A percentile compares a stretch with the other conserved stretches of the same genome.
Evolutionary conservation across 2,113 vertebrate genomes (phyloP).

Genomic region (Hemiprocne comata): DNA sequence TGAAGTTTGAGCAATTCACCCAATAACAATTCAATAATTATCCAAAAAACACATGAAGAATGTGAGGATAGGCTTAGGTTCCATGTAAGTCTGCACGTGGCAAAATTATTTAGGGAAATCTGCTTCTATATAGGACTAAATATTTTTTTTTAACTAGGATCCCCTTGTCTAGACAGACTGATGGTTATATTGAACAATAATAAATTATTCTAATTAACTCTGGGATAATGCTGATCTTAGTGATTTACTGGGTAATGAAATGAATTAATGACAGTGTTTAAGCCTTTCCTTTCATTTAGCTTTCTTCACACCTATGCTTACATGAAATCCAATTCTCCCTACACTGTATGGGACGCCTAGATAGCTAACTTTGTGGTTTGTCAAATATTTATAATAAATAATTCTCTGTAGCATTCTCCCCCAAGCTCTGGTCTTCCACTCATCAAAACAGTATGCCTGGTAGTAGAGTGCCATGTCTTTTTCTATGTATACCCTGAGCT

Average conservation of each 20-base stretch:
- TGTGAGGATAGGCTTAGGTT: not conserved
- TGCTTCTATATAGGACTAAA: not conserved
- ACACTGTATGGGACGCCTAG: accelerated
- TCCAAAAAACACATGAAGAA: not conserved
- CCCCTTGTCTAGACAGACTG: not conserved
- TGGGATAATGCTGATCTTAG: not conserved
- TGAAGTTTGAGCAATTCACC: not conserved
- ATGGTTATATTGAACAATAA: not conserved
- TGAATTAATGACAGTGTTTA: not conserved
- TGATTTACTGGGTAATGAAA: not conserved
- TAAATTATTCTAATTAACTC: not conserved
- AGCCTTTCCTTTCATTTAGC: not conserved
- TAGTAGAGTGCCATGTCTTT: not conserved
- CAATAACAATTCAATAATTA: not conserved
- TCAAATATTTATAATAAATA: not conserved
- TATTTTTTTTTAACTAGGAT: not conserved
- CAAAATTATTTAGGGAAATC: not conserved
- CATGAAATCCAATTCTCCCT: not conserved
- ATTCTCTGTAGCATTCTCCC: not conserved
- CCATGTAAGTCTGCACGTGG: not conserved
- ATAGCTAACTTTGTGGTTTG: not conserved
- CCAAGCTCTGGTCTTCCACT: not conserved
- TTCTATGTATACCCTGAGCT: not conserved
- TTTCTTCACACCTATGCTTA: not conserved
- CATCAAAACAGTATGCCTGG: not conserved